Evolutionary conservation across 2,113 vertebrate species (phyloP).

Genomic region (Hystrix cristata): DNA sequence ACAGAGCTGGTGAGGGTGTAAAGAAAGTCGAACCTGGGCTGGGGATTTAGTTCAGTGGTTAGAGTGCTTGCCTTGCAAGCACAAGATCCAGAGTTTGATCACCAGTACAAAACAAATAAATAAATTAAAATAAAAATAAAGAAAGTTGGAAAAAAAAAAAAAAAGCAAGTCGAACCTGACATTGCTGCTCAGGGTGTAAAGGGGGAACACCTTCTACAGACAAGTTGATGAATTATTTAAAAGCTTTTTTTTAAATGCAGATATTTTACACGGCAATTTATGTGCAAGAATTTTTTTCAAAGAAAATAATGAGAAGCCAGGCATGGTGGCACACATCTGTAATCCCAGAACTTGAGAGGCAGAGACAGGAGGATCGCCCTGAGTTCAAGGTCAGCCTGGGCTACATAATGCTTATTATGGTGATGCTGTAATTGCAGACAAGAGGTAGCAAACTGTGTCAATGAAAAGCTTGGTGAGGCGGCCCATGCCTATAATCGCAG

Average conservation of each 20-base stretch:
- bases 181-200: rapidly evolving
- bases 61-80: no score
- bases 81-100: no score
- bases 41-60: no score
- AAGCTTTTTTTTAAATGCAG: neutral
- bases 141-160: no score
- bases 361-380: no score
- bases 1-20: neutral
- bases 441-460: neutral
- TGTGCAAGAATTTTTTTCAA: neutral
- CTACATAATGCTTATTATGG: neutral
- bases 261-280: neutral
- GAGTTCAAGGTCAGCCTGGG: no score
- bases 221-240: neutral
- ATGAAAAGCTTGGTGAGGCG: neutral
- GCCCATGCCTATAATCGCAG: neutral
- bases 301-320: neutral
- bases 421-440: neutral
- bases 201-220: neutral
- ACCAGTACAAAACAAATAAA: no score
- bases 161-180: neutral
- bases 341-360: no score
- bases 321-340: no score
- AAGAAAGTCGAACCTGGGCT: neutral
- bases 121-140: no score